Base-by-base conservation (phyloP, 2,113 vertebrate genomes). In the Rhombomys opimus region DNA sequence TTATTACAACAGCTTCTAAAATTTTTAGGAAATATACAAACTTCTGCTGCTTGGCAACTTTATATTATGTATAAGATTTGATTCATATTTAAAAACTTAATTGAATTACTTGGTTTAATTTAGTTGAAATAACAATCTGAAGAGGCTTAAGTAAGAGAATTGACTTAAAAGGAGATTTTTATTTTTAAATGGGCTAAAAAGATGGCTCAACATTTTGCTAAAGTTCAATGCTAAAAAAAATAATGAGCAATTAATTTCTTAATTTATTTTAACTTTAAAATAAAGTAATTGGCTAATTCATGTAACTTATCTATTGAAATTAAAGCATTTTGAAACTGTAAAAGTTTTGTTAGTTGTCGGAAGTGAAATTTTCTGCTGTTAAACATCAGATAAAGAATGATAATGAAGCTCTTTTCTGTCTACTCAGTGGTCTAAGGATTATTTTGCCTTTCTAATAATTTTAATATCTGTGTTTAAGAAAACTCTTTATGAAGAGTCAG, bases 381-480 rank as follows among this genome's bases (percentile, higher is more conserved):
- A 54, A 90, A 93, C 23, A 70, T 15, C 52, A 94, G 15, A 18
- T 91, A 85, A 22, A 94, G 63, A 97, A 89, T 67, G 95, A 97
- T 97, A 95, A 72, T 4, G 70, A 94, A 96, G 84, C 17, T 70
- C 35, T 61, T 90, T 72, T 15, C 3, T 95, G 97, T 89, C 68
- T 86, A 23, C 92, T 97, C 86, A 96, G 17, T 93, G 70, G 75
- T 68, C 67, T 70, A 89, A 90, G 8, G 72, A 86, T 68, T 95
- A 52, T 63, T 97, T 97, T 96, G 92, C 52, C 20, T 77, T 97
- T 97, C 12, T 96, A 13, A 7, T 95, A 11, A 0, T 0, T 72
- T 97, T 97, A 98, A 98, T 98, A 96, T 97, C 87, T 97, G 95
- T 97, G 96, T 96, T 97, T 97, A 97, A 96, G 78, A 97, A 98